Percentiles rank a stretch among this genome's conserved stretches.
Conservation (phyloP, 2,797 vertebrate genomes). For the Esox lucius region DNA sequence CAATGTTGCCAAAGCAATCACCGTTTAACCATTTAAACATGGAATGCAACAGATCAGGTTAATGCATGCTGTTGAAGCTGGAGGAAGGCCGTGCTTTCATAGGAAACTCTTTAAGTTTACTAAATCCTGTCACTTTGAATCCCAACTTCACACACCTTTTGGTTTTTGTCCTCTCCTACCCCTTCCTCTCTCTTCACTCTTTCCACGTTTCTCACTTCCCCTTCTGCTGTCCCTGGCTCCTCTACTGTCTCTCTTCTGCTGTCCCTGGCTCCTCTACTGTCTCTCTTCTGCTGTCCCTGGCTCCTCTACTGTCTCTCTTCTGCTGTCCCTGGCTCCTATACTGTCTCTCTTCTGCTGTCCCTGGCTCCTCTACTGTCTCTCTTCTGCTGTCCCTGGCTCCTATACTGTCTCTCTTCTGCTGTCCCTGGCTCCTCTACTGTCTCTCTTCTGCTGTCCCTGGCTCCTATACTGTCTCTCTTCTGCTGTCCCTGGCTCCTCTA, state of each 20-base stretch:
- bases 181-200: too few relatives aligned
- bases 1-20: neutral
- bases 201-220: too few relatives aligned
- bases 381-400: neutral
- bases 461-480: too few relatives aligned
- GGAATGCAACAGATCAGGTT: neutral
- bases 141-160: neutral
- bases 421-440: too few relatives aligned
- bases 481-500: too few relatives aligned
- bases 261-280: neutral
- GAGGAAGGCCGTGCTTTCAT: neutral
- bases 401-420: neutral
- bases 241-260: neutral
- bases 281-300: too few relatives aligned
- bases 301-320: neutral
- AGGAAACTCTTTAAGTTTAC: neutral
- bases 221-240: neutral
- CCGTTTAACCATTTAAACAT: neutral
- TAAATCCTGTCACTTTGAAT: neutral
- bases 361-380: too few relatives aligned
- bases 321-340: neutral
- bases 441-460: neutral
- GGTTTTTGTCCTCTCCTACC: too few relatives aligned
- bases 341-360: neutral
- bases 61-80: neutral